Base-by-base conservation (phyloP, 2,888 invertebrate species). In the Plemyria rubiginata region DNA sequence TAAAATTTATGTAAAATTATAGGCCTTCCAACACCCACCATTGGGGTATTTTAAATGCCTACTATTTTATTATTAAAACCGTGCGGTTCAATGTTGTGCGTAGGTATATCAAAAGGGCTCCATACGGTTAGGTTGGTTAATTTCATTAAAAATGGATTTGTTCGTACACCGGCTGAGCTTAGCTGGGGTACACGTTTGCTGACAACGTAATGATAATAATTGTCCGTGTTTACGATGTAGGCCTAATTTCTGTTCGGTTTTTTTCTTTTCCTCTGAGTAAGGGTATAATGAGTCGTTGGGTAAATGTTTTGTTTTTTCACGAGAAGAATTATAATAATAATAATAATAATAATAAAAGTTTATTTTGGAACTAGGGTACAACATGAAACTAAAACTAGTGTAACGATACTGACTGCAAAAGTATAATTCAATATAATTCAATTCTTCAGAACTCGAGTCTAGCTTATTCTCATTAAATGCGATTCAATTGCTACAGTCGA, bases 81-180 rank as follows among this genome's bases (percentile, higher is more conserved):
- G 12, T 50, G 63, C 40, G 58, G 65, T 67, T 59, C 54, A 61
- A 65, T 57, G 66, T 41, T 38, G 60, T 61, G 49, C 60, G 56
- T 69, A 38, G 36, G 36, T 38, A 70, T 62, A 65, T 67, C 62
- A 74, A 70, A 69, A 66, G 60, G 65, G 49, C 57, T 32, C 32
- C 8, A 38, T 46, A 45, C 60, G 36, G 61, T 57, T 63, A 66
- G 64, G 60, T 66, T 58, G 62, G 70, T 68, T 67, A 70, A 62
- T 60, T 70, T 65, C 65, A 71, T 73, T 70, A 71, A 72, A 73
- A 67, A 74, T 74, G 69, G 58, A 71, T 71, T 64, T 62, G 65
- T 16, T 48, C 54, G 62, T 60, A 56, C 29, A 57, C 52, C 54
- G 56, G 60, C 55, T 40, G 36, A 57, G 66, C 62, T 69, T 66